Evolutionary conservation across 2,797 vertebrate genomes (phyloP), one percentile per base, ranked within the genome.

Genomic region (Parotocinclus haroldoi): DNA sequence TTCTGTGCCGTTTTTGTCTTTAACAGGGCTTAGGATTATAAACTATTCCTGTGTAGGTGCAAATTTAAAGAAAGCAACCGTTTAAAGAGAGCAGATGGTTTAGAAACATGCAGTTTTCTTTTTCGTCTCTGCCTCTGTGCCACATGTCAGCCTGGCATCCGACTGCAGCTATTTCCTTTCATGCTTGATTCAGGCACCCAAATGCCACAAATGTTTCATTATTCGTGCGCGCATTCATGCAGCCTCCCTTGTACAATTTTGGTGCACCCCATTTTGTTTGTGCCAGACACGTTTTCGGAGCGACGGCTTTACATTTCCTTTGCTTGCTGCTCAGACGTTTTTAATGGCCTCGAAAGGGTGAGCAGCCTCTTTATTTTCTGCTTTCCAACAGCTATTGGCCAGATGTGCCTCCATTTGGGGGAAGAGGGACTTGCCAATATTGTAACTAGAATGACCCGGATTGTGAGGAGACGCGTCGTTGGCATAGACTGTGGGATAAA

Each of bases 151-250:
- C 58, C 58, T 69, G 78, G 74, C 67, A 68, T 65, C 58, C 59
- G 49, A 76, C 52, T 54, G 52, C 68, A 61, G 63, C 61, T 65
- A 60, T 57, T 52, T 59, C 62, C 57, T 63, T 66, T 64, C 58
- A 57, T 50, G 53, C 71, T 68, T 59, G 58, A 73, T 72, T 78
- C 69, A 71, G 54, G 59, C 36, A 69, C 45, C 39, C 48, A 66
- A 71, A 38, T 46, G 61, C 58, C 73, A 77, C 76, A 75, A 68
- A 78, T 68, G 70, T 76, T 79, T 80, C 62, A 76, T 72, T 76
- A 74, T 70, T 66, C 36, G 36, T 59, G 68, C 72, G 66, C 46
- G 17, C 74, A 69, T 71, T 78, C 71, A 69, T 63, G 67, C 45
- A 56, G 63, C 66, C 50, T 64, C 70, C 65, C 58, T 69, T 55